Percentiles rank a stretch among this genome's conserved stretches.
Evolutionary conservation across 2,888 invertebrate genomes (phyloP).

Genomic region (Ophioninae sp.): DNA sequence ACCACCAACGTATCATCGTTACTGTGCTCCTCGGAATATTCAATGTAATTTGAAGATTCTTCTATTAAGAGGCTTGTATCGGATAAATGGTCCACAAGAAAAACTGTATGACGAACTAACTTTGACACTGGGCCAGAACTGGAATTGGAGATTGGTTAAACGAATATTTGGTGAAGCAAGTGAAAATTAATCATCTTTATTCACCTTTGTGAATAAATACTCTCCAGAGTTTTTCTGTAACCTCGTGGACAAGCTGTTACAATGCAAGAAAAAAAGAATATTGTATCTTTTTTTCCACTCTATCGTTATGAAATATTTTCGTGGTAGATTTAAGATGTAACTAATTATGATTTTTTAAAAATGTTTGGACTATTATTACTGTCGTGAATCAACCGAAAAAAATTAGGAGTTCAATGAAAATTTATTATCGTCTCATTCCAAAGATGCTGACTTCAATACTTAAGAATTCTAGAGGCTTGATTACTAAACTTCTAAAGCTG

Average conservation of each 20-base stretch:
- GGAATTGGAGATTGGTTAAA: no score
- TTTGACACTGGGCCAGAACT: no score
- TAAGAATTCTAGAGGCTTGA: no score
- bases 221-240: background rate
- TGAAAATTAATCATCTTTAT: background rate
- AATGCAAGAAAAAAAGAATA: background rate
- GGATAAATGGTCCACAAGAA: no score
- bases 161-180: background rate
- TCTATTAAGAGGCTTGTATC: background rate
- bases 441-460: background rate
- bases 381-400: background rate
- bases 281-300: background rate
- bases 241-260: background rate
- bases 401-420: background rate
- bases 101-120: no score
- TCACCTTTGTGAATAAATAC: background rate
- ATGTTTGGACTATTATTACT: background rate
- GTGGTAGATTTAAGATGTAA: background rate
- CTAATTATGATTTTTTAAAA: background rate
- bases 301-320: background rate
- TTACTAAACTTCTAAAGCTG: no score
- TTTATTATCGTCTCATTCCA: background rate
- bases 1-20: background rate
- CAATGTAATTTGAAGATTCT: constrained; percentile 18
- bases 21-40: constrained; percentile 4